Evolutionary conservation across 2,113 vertebrate species (phyloP).

Genomic region (Sander lucioperca): DNA sequence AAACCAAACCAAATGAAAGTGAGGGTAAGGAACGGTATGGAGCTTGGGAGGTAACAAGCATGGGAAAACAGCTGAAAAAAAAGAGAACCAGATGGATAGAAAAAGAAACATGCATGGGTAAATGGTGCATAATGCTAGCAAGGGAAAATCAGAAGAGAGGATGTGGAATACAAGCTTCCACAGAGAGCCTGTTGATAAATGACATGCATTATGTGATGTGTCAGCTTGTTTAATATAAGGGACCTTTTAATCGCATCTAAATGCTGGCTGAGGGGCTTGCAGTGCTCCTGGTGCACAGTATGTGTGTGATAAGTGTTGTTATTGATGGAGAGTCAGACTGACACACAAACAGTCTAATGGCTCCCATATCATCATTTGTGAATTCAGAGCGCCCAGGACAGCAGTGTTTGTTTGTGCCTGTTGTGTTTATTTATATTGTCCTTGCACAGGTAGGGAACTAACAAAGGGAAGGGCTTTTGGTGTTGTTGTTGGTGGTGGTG

Average conservation of each 20-base stretch:
- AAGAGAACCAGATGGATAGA: conserved; percentile 66
- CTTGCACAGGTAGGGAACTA: conserved; percentile 38
- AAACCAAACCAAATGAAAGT: conserved; percentile 42
- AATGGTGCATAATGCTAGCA: conserved; percentile 54
- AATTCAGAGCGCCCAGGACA: conserved; percentile 44
- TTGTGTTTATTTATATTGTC: conserved; percentile 37
- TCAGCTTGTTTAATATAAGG: conserved; percentile 70
- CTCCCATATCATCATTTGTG: conserved; percentile 69
- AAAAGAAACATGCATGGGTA: conserved; percentile 54
- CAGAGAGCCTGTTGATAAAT: conserved; percentile 68
- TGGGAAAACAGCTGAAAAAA: conserved; percentile 53
- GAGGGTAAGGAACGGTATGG: conserved; percentile 32
- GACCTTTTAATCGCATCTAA: conserved; percentile 71
- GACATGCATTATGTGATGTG: conserved; percentile 63
- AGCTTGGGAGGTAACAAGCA: conserved; percentile 38
- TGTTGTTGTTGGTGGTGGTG: neutral
- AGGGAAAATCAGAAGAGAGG: conserved; percentile 36
- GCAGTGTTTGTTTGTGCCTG: conserved; percentile 51
- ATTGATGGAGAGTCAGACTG: conserved; percentile 69
- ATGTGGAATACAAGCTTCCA: conserved; percentile 49
- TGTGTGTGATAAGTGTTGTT: conserved; percentile 68
- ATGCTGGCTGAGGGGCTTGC: conserved; percentile 66
- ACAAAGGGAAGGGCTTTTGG: conserved; percentile 14
- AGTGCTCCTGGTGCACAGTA: conserved; percentile 39
- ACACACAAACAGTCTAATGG: conserved; percentile 72